Evolutionary conservation across 2,797 vertebrate genomes (phyloP).

Genomic region (Myripristis jacobus): DNA sequence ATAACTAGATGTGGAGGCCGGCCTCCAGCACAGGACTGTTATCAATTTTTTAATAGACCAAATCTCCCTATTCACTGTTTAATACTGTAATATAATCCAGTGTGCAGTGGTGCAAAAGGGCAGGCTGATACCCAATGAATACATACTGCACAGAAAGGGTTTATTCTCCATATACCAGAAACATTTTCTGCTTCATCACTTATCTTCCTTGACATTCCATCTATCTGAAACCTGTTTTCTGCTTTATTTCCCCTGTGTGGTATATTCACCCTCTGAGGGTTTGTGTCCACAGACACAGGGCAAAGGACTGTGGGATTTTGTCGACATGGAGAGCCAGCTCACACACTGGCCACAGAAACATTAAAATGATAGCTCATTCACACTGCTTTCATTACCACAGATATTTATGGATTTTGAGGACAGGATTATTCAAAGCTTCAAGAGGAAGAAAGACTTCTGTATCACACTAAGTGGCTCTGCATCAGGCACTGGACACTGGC

Average conservation of each 20-base stretch:
- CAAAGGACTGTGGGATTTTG: slow-evolving; percentile 31
- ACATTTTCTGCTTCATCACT: neutral
- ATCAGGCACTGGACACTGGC: neutral
- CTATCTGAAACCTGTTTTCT: slow-evolving; percentile 20
- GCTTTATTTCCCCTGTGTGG: slow-evolving; percentile 9
- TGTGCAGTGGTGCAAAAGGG: slow-evolving; percentile 2
- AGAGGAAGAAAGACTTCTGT: neutral
- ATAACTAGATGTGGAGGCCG: neutral
- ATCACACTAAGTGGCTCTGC: slow-evolving; percentile 1
- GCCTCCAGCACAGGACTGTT: neutral
- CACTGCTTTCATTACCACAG: neutral
- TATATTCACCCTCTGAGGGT: slow-evolving; percentile 17
- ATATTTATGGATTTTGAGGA: slow-evolving; percentile 12
- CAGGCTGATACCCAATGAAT: neutral
- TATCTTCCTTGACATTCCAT: slow-evolving; percentile 3
- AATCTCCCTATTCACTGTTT: neutral
- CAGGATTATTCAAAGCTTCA: slow-evolving; percentile 25
- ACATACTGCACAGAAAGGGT: neutral
- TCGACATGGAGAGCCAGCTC: neutral
- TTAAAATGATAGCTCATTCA: neutral
- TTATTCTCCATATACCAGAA: neutral
- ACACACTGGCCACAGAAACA: slow-evolving; percentile 10
- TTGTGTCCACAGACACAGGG: slow-evolving; percentile 11
- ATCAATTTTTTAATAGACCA: neutral
- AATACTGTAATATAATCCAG: neutral